A percentile compares a stretch with the other conserved stretches of the same genome.
phyloP scores from a whole-genome alignment of 53 echinoderm and acorn worm genomes.

The Crossaster papposus region DNA sequence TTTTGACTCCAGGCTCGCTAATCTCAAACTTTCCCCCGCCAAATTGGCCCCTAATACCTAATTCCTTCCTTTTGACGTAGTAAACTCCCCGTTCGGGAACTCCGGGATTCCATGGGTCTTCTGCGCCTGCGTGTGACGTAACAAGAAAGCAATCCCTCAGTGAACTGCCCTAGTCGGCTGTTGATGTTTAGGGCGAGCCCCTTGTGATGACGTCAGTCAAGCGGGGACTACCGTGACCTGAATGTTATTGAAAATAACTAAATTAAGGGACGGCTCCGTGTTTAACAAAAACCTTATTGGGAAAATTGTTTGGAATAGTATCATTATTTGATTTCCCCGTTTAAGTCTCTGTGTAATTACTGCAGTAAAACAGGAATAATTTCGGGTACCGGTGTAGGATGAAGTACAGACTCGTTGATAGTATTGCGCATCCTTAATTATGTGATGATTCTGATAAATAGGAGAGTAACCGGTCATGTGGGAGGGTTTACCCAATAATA shows the following conservation, averaged over 20 bases:
- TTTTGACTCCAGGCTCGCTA: conserved; percentile 34
- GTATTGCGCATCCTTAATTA: no score
- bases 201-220: conserved; percentile 41
- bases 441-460: no score
- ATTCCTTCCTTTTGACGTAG: conserved; percentile 61
- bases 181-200: conserved; percentile 42
- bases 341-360: neutral
- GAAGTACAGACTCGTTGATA: no score
- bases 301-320: neutral
- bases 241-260: conserved; percentile 16
- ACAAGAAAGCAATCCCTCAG: conserved; percentile 16
- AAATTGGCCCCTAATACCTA: conserved; percentile 47
- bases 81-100: conserved; percentile 52
- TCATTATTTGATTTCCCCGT: neutral
- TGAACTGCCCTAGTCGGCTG: conserved; percentile 24
- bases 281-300: neutral
- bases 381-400: no score
- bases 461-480: no score
- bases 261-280: conserved; percentile 25
- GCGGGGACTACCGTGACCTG: conserved; percentile 11
- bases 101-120: conserved; percentile 41
- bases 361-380: no score
- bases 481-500: no score
- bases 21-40: conserved; percentile 35
- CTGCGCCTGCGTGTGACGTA: conserved; percentile 53